phyloP scores from a whole-genome alignment of 2,888 invertebrate genomes.

The Rhynchonema sp. region DNA sequence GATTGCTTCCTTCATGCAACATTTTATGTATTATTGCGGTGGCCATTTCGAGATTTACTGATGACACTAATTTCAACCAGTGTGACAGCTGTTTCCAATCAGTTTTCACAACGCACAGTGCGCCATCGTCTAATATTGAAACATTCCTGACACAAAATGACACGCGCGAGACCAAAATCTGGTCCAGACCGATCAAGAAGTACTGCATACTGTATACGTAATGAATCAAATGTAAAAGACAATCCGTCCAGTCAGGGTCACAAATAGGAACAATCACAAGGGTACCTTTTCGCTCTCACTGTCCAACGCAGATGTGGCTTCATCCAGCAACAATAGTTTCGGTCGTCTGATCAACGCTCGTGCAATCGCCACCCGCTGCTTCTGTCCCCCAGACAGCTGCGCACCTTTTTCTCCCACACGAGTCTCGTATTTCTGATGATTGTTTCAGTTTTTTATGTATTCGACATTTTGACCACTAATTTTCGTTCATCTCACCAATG shows the following conservation, averaged over 20 bases:
- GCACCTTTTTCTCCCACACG: neutral
- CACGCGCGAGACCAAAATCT: neutral
- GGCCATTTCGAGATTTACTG: no score
- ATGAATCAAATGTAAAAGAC: no score
- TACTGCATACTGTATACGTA: no score
- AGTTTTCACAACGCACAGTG: no score
- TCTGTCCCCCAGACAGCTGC: neutral
- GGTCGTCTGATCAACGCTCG: neutral
- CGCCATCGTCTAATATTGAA: no score
- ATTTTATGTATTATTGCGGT: no score
- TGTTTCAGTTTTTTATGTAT: neutral
- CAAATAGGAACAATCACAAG: no score
- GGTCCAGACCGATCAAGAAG: neutral
- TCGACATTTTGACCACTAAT: neutral
- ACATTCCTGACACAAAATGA: no score
- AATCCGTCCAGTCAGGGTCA: no score
- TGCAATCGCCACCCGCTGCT: neutral
- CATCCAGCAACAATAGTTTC: neutral
- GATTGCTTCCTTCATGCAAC: no score
- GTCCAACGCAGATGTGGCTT: neutral
- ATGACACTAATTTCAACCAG: no score
- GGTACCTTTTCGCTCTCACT: neutral
- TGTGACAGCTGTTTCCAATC: no score
- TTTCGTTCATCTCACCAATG: neutral
- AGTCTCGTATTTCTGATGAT: neutral